These are phyloP conservation scores for Laterallus jamaicensis DNA, from an alignment of 2,113 vertebrate species.

Conservation along the genomic window DNA sequence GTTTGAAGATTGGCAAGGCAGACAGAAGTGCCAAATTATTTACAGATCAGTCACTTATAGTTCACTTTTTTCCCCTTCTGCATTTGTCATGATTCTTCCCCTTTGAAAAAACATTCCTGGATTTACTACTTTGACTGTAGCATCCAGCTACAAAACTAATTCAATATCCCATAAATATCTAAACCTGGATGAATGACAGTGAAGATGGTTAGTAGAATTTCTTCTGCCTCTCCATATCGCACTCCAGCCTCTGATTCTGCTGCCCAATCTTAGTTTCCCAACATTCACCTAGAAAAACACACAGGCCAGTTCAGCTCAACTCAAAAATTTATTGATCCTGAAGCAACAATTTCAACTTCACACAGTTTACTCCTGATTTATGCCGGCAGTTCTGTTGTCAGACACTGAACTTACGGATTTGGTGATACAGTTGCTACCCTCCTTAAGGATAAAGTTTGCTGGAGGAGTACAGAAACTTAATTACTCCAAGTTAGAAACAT, in stretches of 20 bases:
- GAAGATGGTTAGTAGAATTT: neutral
- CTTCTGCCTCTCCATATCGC: neutral
- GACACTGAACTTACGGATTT: neutral
- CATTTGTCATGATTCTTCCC: neutral
- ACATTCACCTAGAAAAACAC: neutral
- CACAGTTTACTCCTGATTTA: neutral
- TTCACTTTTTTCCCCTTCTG: neutral
- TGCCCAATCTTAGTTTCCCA: neutral
- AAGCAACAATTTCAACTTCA: neutral
- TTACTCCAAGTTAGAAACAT: neutral
- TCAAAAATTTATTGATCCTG: rapidly evolving
- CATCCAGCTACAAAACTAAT: neutral
- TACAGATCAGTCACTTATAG: too few species aligned
- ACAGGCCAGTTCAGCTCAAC: neutral
- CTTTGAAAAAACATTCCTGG: neutral
- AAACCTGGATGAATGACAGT: neutral
- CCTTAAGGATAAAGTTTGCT: neutral
- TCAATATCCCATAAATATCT: neutral
- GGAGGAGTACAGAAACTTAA: neutral
- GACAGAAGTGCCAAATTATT: neutral
- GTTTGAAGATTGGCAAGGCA: neutral
- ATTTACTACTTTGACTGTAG: neutral
- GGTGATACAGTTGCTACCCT: neutral
- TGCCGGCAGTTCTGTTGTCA: neutral
- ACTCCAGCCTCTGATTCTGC: neutral